Evolutionary conservation across 2,888 invertebrate species (phyloP).

Genomic region (Leucoptera coffeella): DNA sequence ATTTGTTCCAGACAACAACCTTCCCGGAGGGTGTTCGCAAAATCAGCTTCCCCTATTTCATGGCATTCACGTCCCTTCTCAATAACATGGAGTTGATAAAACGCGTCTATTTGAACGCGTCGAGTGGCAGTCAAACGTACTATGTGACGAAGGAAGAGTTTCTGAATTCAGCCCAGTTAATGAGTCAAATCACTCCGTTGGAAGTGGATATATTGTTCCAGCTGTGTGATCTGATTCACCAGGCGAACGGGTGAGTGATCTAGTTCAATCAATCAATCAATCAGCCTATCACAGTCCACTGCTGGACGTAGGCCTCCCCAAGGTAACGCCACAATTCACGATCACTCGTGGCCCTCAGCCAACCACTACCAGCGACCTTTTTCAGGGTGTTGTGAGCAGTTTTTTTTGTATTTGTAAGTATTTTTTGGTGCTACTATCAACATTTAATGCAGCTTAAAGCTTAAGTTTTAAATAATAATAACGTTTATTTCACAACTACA

Average conservation of each 20-base stretch:
- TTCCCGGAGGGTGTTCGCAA: conserved; percentile 69
- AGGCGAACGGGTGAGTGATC: conserved; percentile 79
- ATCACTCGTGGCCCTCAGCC: too few relatives aligned
- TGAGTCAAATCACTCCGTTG: conserved; percentile 95
- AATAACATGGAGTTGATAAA: conserved; percentile 99
- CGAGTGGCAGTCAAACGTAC: conserved; percentile 69
- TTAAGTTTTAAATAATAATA: too few relatives aligned
- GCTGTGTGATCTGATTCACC: conserved; percentile 81
- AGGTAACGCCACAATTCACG: too few relatives aligned
- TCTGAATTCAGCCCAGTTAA: conserved; percentile 93
- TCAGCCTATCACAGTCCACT: too few relatives aligned
- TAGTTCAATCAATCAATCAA: too few relatives aligned
- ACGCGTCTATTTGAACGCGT: conserved; percentile 86
- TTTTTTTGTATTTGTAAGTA: too few relatives aligned
- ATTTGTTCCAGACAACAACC: conserved; percentile 58
- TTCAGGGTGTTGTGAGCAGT: too few relatives aligned
- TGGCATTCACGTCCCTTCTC: conserved; percentile 93
- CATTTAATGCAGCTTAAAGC: too few relatives aligned
- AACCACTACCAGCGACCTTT: too few relatives aligned
- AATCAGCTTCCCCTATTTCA: conserved; percentile 97
- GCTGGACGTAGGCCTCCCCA: too few relatives aligned
- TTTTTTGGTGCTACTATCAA: too few relatives aligned
- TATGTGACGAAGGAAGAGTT: conserved; percentile 97
- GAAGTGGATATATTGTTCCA: conserved; percentile 96
- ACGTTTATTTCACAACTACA: too few relatives aligned